These are phyloP conservation scores for Coregonus suidteri DNA, from an alignment of 2,797 vertebrate genomes.

Conservation along the genomic window DNA sequence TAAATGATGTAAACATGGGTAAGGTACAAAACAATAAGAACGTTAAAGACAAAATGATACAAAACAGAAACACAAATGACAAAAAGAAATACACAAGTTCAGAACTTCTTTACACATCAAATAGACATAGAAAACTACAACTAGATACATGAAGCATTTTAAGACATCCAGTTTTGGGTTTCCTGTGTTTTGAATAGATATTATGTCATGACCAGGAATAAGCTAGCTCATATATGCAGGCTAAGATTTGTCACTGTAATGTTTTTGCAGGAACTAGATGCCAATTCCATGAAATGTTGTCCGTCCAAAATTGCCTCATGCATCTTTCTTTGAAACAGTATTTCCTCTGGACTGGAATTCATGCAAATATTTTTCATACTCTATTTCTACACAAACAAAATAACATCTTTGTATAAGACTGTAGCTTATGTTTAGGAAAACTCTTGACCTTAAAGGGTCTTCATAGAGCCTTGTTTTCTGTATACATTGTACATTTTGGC, in stretches of 20 bases:
- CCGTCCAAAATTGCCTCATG: constrained; percentile 53
- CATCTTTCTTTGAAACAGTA: constrained; percentile 50
- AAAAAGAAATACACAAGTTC: constrained; percentile 63
- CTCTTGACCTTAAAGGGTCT: not conserved
- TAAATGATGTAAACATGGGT: constrained; percentile 94
- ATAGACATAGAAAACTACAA: constrained; percentile 49
- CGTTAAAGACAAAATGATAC: constrained; percentile 63
- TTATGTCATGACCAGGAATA: not conserved
- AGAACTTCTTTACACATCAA: constrained; percentile 55
- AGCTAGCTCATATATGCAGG: not conserved
- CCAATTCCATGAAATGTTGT: constrained; percentile 21
- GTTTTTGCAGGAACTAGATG: not conserved
- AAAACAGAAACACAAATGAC: constrained; percentile 66
- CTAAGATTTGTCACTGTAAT: not conserved
- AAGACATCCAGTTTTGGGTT: constrained; percentile 23
- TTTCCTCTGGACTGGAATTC: constrained; percentile 55
- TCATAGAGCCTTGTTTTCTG: not conserved
- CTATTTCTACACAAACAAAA: constrained; percentile 17
- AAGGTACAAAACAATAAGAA: constrained; percentile 81
- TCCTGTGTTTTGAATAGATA: constrained; percentile 19
- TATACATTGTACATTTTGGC: not conserved
- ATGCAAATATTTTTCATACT: constrained; percentile 22
- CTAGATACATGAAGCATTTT: constrained; percentile 60
- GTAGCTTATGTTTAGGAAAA: not conserved
- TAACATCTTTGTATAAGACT: constrained; percentile 3